Conservation (phyloP, 2,113 vertebrate species). For the Nettapus auritus region DNA sequence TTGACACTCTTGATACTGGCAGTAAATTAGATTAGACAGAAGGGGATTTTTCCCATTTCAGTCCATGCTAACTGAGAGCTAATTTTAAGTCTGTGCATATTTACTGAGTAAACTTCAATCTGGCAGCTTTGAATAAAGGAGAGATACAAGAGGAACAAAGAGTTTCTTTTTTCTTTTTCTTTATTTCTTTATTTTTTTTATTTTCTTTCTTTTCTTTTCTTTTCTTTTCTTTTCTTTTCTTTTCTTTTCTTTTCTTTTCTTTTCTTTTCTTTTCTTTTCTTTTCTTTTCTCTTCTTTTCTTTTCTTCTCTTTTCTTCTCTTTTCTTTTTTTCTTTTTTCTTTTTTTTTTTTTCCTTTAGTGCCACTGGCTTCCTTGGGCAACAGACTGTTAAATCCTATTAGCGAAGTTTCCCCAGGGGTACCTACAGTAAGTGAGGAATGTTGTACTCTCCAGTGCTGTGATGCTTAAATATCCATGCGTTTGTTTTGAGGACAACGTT, state of each 20-base stretch:
- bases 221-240: not conserved
- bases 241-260: not conserved
- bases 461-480: not conserved
- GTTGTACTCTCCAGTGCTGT: not conserved
- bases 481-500: not conserved
- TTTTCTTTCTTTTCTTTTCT: not conserved
- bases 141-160: not conserved
- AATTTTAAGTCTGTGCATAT: slow-evolving; percentile 48
- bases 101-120: slow-evolving; percentile 39
- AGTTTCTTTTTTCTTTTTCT: not conserved
- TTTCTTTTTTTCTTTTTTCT: not conserved
- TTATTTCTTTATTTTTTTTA: no score
- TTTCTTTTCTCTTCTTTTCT: not conserved
- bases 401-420: slow-evolving; percentile 51
- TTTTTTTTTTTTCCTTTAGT: not conserved
- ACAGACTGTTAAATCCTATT: slow-evolving; percentile 72
- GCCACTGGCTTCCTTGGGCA: slow-evolving; percentile 43
- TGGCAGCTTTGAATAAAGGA: slow-evolving; percentile 27
- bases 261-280: no score
- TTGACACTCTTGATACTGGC: slow-evolving; percentile 8
- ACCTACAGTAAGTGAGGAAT: slow-evolving; percentile 24
- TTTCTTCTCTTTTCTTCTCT: not conserved
- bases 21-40: slow-evolving; percentile 41
- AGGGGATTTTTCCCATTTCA: slow-evolving; percentile 30
- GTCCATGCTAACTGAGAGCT: slow-evolving; percentile 4